Base-by-base conservation (phyloP, 2,888 invertebrate genomes). In the Chymomyza caudatula region DNA sequence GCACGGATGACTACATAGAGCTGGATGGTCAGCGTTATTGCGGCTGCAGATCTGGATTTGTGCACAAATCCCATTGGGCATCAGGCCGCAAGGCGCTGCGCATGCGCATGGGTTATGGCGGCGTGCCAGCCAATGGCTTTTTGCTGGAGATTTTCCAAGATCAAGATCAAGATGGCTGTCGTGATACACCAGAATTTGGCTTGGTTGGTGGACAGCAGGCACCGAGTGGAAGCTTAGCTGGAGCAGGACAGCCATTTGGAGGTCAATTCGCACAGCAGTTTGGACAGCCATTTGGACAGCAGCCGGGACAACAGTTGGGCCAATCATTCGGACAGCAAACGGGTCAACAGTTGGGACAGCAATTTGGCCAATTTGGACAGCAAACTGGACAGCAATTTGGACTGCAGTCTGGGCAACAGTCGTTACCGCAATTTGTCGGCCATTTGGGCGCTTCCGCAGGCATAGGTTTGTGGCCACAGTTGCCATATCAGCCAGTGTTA, bases 1-100 rank as follows among this genome's bases (percentile, higher is more conserved):
- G 93, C 69, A 77, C 77, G 0, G 89, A 91, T 13, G 92, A 92
- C 5, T 92, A 90, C 74, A 71, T 93, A 2, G 92, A 93, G 82
- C 89, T 93, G 42, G 93, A 93, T 75, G 92, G 92, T 0, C 91
- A 91, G 77, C 89, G 90, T 13, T 90, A 92, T 56, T 93, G 93
- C 76, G 93, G 93, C 0, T 93, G 93, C 74, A 91, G 91, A 58
- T 91, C 91, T 2, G 88, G 89, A 1, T 83, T 86, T 63, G 73
- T 86, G 2, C 81, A 79, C 56, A 86, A 79, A 6, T 72, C 83
- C 0, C 78, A 80, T 51, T 91, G 90, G 89, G 79, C 71, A 3
- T 72, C 87, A n/a, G 83, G 83, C 3, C 87, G 90, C 0, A 93
- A 92, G 81, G 76, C 89, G 0, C 76, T 92, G 51, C 88, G 90